phyloP scores from a whole-genome alignment of 1,140 invertebrate species.

The Phthorimaea operculella region DNA sequence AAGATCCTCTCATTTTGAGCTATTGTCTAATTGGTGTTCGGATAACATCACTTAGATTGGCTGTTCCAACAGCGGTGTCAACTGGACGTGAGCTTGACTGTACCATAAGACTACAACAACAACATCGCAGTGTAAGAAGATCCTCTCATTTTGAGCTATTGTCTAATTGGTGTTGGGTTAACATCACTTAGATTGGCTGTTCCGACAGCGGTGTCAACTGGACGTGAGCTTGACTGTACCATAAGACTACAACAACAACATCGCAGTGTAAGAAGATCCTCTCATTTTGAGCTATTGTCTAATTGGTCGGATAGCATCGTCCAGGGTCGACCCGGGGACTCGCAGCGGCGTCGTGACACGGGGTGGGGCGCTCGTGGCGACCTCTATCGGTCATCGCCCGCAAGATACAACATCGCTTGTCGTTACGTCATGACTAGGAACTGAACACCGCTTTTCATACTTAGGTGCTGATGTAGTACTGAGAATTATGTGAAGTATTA shows the following conservation, averaged over 20 bases:
- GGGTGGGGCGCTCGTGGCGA: constrained; percentile 6
- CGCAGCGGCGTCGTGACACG: constrained; percentile 5
- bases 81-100: too few relatives aligned
- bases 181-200: too few relatives aligned
- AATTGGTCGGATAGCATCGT: constrained; percentile 11
- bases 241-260: background rate
- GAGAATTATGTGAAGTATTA: too few relatives aligned
- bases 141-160: constrained; percentile 7
- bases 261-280: background rate
- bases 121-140: background rate
- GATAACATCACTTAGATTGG: constrained; percentile 8
- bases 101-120: background rate
- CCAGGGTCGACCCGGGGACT: background rate
- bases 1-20: constrained; percentile 1
- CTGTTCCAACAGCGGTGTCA: too few relatives aligned
- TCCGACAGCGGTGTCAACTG: too few relatives aligned
- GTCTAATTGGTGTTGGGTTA: constrained; percentile 10
- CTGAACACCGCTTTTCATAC: too few relatives aligned
- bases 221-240: too few relatives aligned
- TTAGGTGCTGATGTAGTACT: too few relatives aligned
- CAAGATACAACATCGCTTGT: background rate
- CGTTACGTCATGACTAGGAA: background rate
- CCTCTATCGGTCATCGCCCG: constrained; percentile 4
- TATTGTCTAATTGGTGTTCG: constrained; percentile 11
- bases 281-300: constrained; percentile 10